Evolutionary conservation across 2,888 invertebrate genomes (phyloP), one percentile per base, ranked within the genome.

Genomic region (Sussaba pulchella): DNA sequence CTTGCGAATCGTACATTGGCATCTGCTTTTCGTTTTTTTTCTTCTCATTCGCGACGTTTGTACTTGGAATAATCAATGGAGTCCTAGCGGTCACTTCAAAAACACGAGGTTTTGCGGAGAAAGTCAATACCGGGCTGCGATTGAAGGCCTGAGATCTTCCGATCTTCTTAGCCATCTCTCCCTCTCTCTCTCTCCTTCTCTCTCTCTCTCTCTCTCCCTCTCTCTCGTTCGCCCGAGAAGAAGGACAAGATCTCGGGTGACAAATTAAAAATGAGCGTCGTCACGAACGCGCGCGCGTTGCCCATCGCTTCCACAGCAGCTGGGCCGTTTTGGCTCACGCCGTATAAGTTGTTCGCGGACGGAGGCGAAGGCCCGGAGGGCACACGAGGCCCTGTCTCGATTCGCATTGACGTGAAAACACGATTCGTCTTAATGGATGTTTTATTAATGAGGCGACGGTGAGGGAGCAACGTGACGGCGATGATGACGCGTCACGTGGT

Each of bases 231-330:
- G n/a, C n/a, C n/a, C n/a, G n/a, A n/a, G n/a, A 73, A 72, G 26
- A 82, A 78, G 72, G 82, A 69, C 67, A 73, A 78, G 76, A 64
- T 77, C 47, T 50, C 8, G 66, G 82, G 83, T 86, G 87, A 86
- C 85, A 86, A 85, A 86, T 86, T 86, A 86, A 86, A n/a, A 86
- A 83, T 84, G 81, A 81, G 75, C 41, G 78, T 21, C 19, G 50
- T 50, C 39, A 36, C 4, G 50, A 36, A 8, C 36, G 50, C 19
- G 19, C 24, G 45, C 31, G 0, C 17, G 31, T 31, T 14, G 31
- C 17, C 2, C n/a, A 5, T 31, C 5, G 9, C 3, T 50, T 50
- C 10, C 1, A 31, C n/a, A 66, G 66, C 66, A 66, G 36, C 66
- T 52, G 66, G 66, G 31, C 24, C 47, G 26, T 64, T 64, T 47